phyloP scores from a whole-genome alignment of 2,888 invertebrate species.

The Amphipyra tragopoginis region DNA sequence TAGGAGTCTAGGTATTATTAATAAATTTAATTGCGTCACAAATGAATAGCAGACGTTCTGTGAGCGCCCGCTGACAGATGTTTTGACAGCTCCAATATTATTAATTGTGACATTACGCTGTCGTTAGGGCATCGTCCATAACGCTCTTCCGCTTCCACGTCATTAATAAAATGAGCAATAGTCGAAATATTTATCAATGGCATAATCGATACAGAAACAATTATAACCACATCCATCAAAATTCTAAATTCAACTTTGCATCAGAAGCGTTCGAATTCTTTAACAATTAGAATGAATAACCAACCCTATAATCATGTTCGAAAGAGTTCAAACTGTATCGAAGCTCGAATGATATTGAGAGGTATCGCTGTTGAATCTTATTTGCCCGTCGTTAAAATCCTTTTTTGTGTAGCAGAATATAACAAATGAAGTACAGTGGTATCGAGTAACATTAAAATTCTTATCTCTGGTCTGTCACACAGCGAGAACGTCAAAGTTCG shows the following conservation, averaged over 20 bases:
- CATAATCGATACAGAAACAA: conserved; percentile 90
- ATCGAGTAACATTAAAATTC: conserved; percentile 88
- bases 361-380: conserved; percentile 54
- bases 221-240: conserved; percentile 90
- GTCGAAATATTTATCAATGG: conserved; percentile 90
- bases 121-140: conserved; percentile 83
- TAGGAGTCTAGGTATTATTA: conserved; percentile 40
- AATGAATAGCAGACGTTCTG: conserved; percentile 72
- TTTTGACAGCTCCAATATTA: conserved; percentile 88
- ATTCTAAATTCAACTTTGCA: conserved; percentile 81
- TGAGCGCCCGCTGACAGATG: conserved; percentile 81
- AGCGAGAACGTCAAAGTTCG: conserved; percentile 89
- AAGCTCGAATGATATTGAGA: conserved; percentile 18
- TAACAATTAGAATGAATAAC: conserved; percentile 54
- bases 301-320: conserved; percentile 56
- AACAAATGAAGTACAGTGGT: conserved; percentile 74
- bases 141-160: conserved; percentile 87
- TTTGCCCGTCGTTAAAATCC: conserved; percentile 55
- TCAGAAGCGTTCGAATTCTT: conserved; percentile 71
- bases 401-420: conserved; percentile 61
- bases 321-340: conserved; percentile 70
- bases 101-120: conserved; percentile 88
- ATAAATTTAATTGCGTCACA: conserved; percentile 79
- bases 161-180: conserved; percentile 90
- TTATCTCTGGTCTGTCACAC: conserved; percentile 89